Evolutionary conservation across 2,113 vertebrate species (phyloP).

Genomic region (Rhombomys opimus): DNA sequence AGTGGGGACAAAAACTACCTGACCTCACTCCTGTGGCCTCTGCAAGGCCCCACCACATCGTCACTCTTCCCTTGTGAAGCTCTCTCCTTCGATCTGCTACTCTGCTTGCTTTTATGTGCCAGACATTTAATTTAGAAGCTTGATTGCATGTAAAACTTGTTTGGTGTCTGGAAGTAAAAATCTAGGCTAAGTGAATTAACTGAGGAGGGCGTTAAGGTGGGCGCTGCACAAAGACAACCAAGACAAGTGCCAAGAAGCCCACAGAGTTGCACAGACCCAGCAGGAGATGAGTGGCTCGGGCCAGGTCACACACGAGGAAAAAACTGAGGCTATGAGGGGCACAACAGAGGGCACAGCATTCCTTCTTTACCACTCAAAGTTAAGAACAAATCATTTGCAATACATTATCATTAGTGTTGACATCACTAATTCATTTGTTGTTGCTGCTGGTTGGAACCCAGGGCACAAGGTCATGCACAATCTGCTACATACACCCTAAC

Average conservation of each 20-base stretch:
- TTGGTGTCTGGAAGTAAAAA: slow-evolving; percentile 19
- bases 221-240: not conserved
- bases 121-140: not conserved
- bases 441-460: not conserved
- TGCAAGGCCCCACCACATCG: not conserved
- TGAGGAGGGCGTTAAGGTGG: not conserved
- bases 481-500: not conserved
- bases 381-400: slow-evolving; percentile 29
- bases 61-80: not conserved
- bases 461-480: not conserved
- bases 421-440: not conserved
- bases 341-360: not conserved
- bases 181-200: not conserved
- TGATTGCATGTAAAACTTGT: not conserved
- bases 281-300: not conserved
- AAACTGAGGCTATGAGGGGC: not conserved
- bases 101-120: slow-evolving; percentile 28
- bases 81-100: slow-evolving; percentile 13
- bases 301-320: not conserved
- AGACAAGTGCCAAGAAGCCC: not conserved
- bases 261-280: not conserved
- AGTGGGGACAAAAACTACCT: not conserved
- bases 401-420: not conserved
- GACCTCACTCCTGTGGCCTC: not conserved
- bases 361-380: not conserved